Conservation (phyloP, 2,113 vertebrate genomes). For the Calidris pygmaea region DNA sequence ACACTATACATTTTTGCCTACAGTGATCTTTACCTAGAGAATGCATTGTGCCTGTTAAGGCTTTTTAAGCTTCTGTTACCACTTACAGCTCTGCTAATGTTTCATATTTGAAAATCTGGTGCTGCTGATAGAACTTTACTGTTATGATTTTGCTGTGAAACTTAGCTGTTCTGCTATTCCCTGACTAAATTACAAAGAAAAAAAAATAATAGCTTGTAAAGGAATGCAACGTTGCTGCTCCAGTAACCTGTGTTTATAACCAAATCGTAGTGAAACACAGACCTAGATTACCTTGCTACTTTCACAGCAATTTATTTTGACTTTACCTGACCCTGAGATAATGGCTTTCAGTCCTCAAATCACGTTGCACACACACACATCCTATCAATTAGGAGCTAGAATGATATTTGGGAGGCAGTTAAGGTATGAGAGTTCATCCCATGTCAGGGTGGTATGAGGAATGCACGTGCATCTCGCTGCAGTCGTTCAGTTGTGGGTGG, state of each 20-base stretch:
- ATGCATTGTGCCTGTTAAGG: background rate
- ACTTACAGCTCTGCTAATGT: background rate
- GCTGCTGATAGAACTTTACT: background rate
- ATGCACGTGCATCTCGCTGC: background rate
- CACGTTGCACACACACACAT: background rate
- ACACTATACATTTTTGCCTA: background rate
- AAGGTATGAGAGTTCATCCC: background rate
- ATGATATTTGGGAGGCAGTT: background rate
- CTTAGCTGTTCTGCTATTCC: background rate
- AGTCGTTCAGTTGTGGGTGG: background rate
- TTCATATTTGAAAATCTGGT: background rate
- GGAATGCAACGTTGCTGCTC: background rate
- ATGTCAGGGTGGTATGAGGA: background rate
- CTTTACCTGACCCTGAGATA: background rate
- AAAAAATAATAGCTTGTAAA: background rate
- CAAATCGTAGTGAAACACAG: background rate
- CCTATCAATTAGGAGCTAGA: background rate
- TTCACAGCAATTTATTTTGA: background rate
- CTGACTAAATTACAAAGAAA: background rate
- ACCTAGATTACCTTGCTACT: background rate
- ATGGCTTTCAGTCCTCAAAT: background rate
- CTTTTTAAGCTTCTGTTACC: background rate
- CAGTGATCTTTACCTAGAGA: background rate
- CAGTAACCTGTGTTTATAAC: background rate
- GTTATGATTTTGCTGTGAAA: background rate